A percentile compares a stretch with the other conserved stretches of the same genome.
phyloP scores from a whole-genome alignment of 2,888 invertebrate genomes.

The Temnothorax unifasciatus region DNA sequence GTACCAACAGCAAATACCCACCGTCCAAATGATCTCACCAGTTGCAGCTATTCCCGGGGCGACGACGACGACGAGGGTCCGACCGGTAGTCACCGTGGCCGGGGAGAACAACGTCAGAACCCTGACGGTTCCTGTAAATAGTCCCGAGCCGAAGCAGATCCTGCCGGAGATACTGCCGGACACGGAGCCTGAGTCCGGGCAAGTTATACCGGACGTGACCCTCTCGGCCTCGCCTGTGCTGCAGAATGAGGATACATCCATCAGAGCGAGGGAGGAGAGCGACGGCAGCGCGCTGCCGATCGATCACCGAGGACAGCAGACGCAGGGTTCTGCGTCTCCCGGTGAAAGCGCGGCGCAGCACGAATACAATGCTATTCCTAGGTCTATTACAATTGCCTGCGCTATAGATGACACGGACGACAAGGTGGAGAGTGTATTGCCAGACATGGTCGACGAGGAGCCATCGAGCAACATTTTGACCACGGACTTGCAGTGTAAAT shows the following conservation, averaged over 20 bases:
- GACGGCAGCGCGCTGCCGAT: constrained; percentile 61
- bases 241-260: constrained; percentile 61
- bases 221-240: constrained; percentile 69
- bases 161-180: constrained; percentile 75
- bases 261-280: constrained; percentile 59
- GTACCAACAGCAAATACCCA: constrained; percentile 87
- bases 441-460: constrained; percentile 78
- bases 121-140: constrained; percentile 73
- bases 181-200: constrained; percentile 76
- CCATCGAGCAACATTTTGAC: constrained; percentile 28
- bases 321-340: constrained; percentile 62
- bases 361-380: constrained; percentile 71
- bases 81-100: constrained; percentile 78
- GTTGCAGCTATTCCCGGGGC: constrained; percentile 84
- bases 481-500: constrained; percentile 62
- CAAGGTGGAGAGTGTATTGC: constrained; percentile 80
- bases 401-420: constrained; percentile 62
- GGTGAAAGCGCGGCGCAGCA: constrained; percentile 64
- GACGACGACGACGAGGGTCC: constrained; percentile 72
- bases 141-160: constrained; percentile 75
- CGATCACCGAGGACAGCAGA: constrained; percentile 76
- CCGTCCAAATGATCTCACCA: constrained; percentile 87
- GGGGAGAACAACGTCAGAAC: constrained; percentile 71
- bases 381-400: constrained; percentile 69
- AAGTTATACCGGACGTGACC: constrained; percentile 80